A percentile compares a stretch with the other conserved stretches of the same genome.
Evolutionary conservation across 2,888 invertebrate species (phyloP).

Genomic region (Aromia moschata): DNA sequence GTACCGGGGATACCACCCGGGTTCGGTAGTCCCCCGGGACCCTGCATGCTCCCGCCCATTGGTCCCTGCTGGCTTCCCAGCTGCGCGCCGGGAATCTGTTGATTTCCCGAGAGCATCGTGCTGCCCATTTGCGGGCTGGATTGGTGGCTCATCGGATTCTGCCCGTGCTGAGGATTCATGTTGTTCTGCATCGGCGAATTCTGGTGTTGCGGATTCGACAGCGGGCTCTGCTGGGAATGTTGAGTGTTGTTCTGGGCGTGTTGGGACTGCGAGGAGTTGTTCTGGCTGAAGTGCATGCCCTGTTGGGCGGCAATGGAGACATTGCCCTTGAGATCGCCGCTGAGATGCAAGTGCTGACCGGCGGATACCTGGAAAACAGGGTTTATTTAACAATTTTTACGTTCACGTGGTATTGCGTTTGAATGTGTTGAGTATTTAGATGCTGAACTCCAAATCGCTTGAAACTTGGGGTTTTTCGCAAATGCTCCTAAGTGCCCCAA

Average conservation of each 20-base stretch:
- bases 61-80: conserved; percentile 39
- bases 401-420: too few species aligned
- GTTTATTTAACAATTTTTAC: too few species aligned
- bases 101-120: conserved; percentile 40
- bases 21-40: conserved; percentile 30
- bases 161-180: conserved; percentile 29
- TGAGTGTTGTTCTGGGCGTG: conserved; percentile 33
- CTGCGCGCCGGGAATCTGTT: conserved; percentile 42
- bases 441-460: too few species aligned
- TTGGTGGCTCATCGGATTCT: conserved; percentile 32
- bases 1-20: conserved; percentile 31
- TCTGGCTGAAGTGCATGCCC: conserved; percentile 75
- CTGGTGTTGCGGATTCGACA: conserved; percentile 35
- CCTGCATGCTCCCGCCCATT: conserved; percentile 21
- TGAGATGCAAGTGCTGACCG: conserved; percentile 85
- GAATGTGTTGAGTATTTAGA: too few species aligned
- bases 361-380: conserved; percentile 79
- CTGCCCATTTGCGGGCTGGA: conserved; percentile 43
- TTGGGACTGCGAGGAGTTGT: conserved; percentile 28
- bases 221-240: conserved; percentile 33
- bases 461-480: too few species aligned
- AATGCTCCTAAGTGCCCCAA: too few species aligned
- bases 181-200: conserved; percentile 26
- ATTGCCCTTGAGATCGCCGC: conserved; percentile 75
- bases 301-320: conserved; percentile 87